Evolutionary conservation across 2,888 invertebrate species (phyloP), one percentile per base, ranked within the genome.

Genomic region (Tetanocera ferruginea): DNA sequence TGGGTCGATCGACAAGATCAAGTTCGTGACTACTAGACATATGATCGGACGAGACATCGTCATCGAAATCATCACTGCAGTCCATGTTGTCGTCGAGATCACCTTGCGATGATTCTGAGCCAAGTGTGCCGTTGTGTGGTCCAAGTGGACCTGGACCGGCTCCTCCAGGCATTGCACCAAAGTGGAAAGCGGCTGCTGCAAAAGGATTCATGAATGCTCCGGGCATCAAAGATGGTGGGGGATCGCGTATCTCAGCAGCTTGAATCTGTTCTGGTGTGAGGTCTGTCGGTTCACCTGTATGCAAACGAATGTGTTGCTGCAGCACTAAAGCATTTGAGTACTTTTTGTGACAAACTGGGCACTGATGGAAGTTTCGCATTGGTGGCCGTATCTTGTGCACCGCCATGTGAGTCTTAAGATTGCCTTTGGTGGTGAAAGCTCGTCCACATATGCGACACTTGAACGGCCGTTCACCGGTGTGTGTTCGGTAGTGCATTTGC

Each of bases 341-440:
- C 90, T 97, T 97, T 90, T 98, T 98, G 91, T 98, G 98, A 89
- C 99, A 99, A 57, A 97, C 97, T 34, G 97, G 97, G 90, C 99
- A 99, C 91, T 98, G 98, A 89, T 99, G 98, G 85, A 98, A 93
- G 84, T 96, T 95, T 82, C 97, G 92, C 91, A 97, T 93, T 34
- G 98, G 98, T 75, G 97, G 97, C 87, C 98, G 98, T 82, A 97
- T 96, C 83, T 98, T 93, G 91, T 99, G 99, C 43, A 99, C 98
- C 69, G 98, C 98, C 99, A 99, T 99, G 91, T 99, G 99, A 4
- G 99, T 99, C 91, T 99, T 99, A 82, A 99, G 92, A 90, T 99
- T 99, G 79, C 99, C 99, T 91, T 99, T 99, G 74, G 99, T 99
- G 76, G 99, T 99, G 91, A 99, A 99, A 76, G 98, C 97, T 64